phyloP scores from a whole-genome alignment of 2,113 vertebrate genomes.

The Pterocles orientalis region DNA sequence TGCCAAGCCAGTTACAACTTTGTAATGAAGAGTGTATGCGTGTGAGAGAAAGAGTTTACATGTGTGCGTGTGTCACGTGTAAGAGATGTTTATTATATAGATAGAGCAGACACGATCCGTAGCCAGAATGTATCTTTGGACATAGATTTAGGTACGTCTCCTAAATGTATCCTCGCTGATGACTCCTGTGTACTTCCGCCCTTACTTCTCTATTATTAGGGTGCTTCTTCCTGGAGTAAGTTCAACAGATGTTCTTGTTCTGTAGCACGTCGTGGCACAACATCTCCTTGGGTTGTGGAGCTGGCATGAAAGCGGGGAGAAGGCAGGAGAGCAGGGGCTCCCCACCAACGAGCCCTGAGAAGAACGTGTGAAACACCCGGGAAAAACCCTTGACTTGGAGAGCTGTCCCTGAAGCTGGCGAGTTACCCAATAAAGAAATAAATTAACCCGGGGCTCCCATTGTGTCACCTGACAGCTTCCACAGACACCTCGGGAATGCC shows the following conservation, averaged over 20 bases:
- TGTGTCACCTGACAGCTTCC: not conserved
- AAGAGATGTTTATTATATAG: not conserved
- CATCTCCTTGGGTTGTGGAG: not conserved
- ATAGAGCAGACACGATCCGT: not conserved
- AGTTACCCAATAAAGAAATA: not conserved
- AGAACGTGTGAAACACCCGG: not conserved
- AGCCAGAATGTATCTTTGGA: not conserved
- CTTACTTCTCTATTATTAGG: not conserved
- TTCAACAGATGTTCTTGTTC: not conserved
- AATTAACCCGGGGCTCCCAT: not conserved
- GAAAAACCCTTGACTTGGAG: not conserved
- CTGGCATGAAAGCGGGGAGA: not conserved
- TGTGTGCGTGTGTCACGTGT: not conserved
- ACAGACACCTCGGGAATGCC: not conserved
- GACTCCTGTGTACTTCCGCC: not conserved
- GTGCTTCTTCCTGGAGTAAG: not conserved
- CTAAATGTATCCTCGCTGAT: not conserved
- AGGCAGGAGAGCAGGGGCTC: not conserved
- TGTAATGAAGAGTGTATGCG: constrained; percentile 5
- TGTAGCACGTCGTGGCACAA: accelerated
- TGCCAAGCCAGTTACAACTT: constrained; percentile 20
- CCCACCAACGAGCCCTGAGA: not conserved
- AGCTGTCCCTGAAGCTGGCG: not conserved
- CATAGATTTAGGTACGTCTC: not conserved
- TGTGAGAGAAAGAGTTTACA: not conserved